Percentiles rank a stretch among this genome's conserved stretches.
These are phyloP conservation scores for Galago senegalensis DNA, from an alignment of 2,797 vertebrate genomes.

Conservation along the genomic window DNA sequence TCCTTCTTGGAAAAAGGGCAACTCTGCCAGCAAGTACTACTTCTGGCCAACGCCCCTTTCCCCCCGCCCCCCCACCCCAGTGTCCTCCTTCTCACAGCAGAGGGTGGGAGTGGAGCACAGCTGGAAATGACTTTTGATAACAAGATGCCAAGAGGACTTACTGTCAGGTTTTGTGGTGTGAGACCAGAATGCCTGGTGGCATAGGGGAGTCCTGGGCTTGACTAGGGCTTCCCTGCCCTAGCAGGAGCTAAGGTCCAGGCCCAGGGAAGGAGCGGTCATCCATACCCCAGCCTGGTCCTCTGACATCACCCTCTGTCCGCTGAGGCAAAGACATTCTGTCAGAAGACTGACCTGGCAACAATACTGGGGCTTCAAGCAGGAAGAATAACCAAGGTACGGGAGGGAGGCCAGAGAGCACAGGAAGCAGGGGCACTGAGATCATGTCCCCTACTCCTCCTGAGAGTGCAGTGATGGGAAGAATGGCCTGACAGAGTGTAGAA, in stretches of 20 bases:
- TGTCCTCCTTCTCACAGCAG: not conserved
- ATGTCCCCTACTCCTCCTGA: not conserved
- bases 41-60: too few relatives aligned
- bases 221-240: too few relatives aligned
- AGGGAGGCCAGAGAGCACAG: accelerated
- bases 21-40: too few relatives aligned
- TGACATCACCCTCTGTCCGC: not conserved
- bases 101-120: accelerated
- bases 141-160: not conserved
- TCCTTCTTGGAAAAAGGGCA: not conserved
- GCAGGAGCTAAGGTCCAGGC: not conserved
- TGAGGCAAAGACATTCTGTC: not conserved
- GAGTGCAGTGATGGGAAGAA: not conserved
- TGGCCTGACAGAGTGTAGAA: not conserved
- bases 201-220: not conserved
- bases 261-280: accelerated
- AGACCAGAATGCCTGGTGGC: not conserved
- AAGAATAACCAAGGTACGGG: not conserved
- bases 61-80: not conserved
- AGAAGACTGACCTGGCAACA: accelerated
- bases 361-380: not conserved
- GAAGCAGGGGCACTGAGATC: accelerated
- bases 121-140: not conserved
- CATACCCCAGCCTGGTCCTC: not conserved
- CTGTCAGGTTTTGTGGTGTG: not conserved